Evolutionary conservation across 1,140 invertebrate genomes (phyloP).

Genomic region (Mercenaria mercenaria): DNA sequence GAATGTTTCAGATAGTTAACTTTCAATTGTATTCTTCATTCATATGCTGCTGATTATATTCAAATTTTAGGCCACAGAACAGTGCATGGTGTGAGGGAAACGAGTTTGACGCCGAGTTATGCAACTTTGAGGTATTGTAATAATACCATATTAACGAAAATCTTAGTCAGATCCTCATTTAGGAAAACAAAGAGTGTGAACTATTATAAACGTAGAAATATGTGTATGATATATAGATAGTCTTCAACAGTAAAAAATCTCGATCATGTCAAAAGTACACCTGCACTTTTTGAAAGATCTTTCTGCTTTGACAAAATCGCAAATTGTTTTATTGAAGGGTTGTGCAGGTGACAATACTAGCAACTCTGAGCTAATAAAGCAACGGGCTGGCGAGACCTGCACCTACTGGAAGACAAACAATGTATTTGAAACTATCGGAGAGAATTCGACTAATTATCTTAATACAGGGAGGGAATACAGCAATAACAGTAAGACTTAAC

Average conservation of each 20-base stretch:
- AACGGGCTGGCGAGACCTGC: constrained; percentile 51
- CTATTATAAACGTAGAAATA: too few species aligned
- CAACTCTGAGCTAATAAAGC: background rate
- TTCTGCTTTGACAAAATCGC: too few species aligned
- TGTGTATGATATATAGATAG: too few species aligned
- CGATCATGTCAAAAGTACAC: too few species aligned
- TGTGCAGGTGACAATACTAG: background rate
- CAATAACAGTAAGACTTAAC: background rate
- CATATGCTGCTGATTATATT: too few species aligned
- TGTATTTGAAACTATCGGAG: constrained; percentile 3
- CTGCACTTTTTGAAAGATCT: too few species aligned
- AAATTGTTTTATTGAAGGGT: constrained; percentile 20
- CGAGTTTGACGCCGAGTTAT: background rate
- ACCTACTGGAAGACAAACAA: background rate
- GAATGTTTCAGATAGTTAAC: too few species aligned
- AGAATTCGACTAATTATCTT: background rate
- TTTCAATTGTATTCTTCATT: too few species aligned
- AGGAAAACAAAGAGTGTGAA: too few species aligned
- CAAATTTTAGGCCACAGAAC: constrained; percentile 50
- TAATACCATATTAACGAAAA: too few species aligned
- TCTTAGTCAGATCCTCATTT: too few species aligned
- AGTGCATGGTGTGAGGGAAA: constrained; percentile 25
- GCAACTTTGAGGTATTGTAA: constrained; percentile 43
- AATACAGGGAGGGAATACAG: constrained; percentile 11
- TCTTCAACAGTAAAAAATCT: too few species aligned